Conservation (phyloP, 1,140 invertebrate species). For the Trichonephila clavipes region DNA sequence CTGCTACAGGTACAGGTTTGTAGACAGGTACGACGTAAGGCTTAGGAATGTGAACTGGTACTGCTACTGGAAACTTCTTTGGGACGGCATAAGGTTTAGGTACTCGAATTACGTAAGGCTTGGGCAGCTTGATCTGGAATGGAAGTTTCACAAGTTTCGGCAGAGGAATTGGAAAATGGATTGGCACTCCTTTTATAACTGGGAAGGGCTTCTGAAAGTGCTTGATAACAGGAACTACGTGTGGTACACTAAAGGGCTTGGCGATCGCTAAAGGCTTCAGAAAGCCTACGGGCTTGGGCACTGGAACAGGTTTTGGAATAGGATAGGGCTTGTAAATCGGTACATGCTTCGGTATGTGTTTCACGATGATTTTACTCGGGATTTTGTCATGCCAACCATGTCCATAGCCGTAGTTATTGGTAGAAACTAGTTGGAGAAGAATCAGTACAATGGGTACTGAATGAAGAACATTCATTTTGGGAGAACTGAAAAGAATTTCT, state of each 20-base stretch:
- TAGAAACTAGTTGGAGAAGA: conserved; percentile 41
- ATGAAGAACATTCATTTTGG: conserved; percentile 14
- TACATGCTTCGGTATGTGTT: conserved; percentile 72
- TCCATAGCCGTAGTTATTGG: conserved; percentile 70
- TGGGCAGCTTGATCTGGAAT: conserved; percentile 72
- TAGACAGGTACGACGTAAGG: conserved; percentile 75
- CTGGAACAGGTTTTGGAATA: conserved; percentile 56
- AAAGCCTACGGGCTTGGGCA: conserved; percentile 65
- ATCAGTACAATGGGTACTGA: conserved; percentile 30
- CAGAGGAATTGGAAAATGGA: conserved; percentile 66
- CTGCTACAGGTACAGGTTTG: conserved; percentile 72
- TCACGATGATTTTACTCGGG: conserved; percentile 68
- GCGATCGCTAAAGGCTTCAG: conserved; percentile 74
- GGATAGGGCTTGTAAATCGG: conserved; percentile 69
- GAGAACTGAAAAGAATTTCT: neutral
- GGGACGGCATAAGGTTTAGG: conserved; percentile 74
- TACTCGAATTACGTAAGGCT: conserved; percentile 71
- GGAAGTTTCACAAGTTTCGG: conserved; percentile 72
- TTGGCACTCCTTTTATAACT: conserved; percentile 69
- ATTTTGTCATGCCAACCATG: conserved; percentile 71
- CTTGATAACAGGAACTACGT: conserved; percentile 76
- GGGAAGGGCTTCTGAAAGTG: conserved; percentile 76
- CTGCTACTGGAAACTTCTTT: conserved; percentile 74
- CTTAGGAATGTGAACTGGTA: conserved; percentile 75
- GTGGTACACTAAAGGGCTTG: conserved; percentile 71